These are phyloP conservation scores for Orchesellides sinensis DNA, from an alignment of 2,888 invertebrate species.

Conservation along the genomic window DNA sequence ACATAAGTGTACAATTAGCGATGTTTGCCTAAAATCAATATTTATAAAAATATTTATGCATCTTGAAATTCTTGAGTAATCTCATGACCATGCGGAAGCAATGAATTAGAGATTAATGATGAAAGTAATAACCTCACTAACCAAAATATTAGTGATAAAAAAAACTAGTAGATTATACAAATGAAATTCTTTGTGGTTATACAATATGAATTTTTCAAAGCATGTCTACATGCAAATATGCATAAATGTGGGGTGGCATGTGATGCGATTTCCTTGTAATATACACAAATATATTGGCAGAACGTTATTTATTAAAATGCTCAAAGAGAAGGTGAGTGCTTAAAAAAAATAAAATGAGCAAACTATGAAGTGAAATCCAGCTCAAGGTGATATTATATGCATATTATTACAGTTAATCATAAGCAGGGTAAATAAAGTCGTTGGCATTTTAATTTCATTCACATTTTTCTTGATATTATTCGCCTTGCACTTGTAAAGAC, in stretches of 20 bases:
- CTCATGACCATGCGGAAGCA: neutral
- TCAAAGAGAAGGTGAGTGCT: no score
- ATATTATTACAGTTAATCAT: conserved; percentile 23
- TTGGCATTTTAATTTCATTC: conserved; percentile 66
- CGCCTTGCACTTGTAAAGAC: no score
- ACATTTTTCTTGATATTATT: neutral
- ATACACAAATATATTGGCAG: no score
- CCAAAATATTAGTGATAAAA: neutral
- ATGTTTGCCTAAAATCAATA: no score
- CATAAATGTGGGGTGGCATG: no score
- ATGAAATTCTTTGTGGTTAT: no score
- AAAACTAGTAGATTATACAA: no score
- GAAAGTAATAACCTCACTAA: conserved; percentile 1
- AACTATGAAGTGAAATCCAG: conserved; percentile 21
- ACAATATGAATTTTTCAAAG: no score
- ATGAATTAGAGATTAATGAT: neutral
- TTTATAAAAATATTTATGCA: neutral
- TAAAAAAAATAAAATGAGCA: conserved; percentile 1
- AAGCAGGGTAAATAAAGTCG: conserved; percentile 59
- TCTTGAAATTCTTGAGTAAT: neutral
- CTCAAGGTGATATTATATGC: conserved; percentile 59
- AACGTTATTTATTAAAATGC: no score
- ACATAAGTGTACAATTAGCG: no score
- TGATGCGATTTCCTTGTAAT: no score
- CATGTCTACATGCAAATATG: no score